Conservation (phyloP, 2,797 vertebrate genomes). For the Zenarchopterus dispar region DNA sequence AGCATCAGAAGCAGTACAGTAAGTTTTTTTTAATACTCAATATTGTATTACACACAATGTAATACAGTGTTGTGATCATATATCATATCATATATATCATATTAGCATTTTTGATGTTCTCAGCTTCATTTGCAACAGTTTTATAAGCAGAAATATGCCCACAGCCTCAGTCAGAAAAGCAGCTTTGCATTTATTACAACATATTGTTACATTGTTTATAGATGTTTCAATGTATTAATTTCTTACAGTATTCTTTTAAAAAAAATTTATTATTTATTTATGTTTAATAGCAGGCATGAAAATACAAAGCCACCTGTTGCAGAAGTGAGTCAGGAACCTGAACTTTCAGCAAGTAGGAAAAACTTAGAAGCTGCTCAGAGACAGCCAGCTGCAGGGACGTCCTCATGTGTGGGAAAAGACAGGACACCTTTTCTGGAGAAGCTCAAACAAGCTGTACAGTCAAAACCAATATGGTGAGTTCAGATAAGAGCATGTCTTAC, state of each 20-base stretch:
- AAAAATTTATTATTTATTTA: too few relatives aligned
- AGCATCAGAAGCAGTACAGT: conserved; percentile 19
- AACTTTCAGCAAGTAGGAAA: neutral
- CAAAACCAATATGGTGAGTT: conserved; percentile 65
- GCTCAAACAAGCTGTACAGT: conserved; percentile 53
- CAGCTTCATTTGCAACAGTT: too few relatives aligned
- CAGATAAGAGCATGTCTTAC: neutral
- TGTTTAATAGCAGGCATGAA: conserved; percentile 21
- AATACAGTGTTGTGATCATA: too few relatives aligned
- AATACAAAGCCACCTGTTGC: neutral
- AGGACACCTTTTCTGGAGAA: conserved; percentile 66
- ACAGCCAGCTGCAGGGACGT: neutral
- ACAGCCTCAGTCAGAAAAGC: too few relatives aligned
- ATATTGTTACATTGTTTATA: too few relatives aligned
- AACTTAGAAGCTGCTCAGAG: neutral
- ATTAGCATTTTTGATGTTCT: too few relatives aligned
- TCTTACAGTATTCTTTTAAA: too few relatives aligned
- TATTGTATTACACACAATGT: too few relatives aligned
- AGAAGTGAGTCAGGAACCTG: conserved; percentile 10
- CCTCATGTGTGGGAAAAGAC: conserved; percentile 30
- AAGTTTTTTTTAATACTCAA: conserved; percentile 11
- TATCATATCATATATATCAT: too few relatives aligned
- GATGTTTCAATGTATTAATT: neutral
- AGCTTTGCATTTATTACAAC: too few relatives aligned
- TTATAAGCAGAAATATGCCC: too few relatives aligned